Base-by-base conservation (phyloP, 1,140 invertebrate species). In the Brachionus koreanus region DNA sequence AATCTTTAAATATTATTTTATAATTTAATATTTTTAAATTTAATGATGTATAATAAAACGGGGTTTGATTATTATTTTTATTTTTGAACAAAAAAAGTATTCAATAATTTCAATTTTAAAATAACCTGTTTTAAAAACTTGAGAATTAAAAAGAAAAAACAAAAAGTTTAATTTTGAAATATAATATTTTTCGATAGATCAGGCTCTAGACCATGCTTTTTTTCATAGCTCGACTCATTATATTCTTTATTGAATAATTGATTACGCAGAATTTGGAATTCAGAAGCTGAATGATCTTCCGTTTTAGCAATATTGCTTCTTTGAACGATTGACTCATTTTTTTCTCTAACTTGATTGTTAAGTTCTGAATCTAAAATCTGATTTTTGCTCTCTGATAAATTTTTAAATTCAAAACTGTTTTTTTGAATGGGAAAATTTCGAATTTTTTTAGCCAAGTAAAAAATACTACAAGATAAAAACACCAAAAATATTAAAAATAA, bases 381-480 rank as follows among this genome's bases (percentile, higher is more conserved):
- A 19, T 69, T 39, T 39, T 39, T 39, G 19, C 65, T 69, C n/a
- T 69, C 35, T 2, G 65, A 19, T 39, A 69, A 69, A 69, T 39
- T 69, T 37, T 37, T 19, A 16, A 69, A 69, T 69, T 69, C 65
- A 39, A 69, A 69, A 69, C 13, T 69, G n/a, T 69, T 69, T 65
- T 29, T 25, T 29, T 12, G 25, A n/a, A 4, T 65, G n/a, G 33
- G 33, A 9, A 19, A 69, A 19, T 5, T 39, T 19, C 19, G 33
- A 39, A n/a, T 6, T 69, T 39, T 69, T 39, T 69, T 19, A 19
- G 16, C 2, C n/a, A 69, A 37, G 13, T 19, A 39, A 37, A 69
- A 16, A 39, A n/a, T 69, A 39, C 5, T 13, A 69, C 12, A 39
- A 25, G n/a, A 69, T 12, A 37, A 69, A 19, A 69, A 39, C 1